These are phyloP conservation scores for Cosmia trapezina DNA, from an alignment of 2,888 invertebrate species.

Conservation along the genomic window DNA sequence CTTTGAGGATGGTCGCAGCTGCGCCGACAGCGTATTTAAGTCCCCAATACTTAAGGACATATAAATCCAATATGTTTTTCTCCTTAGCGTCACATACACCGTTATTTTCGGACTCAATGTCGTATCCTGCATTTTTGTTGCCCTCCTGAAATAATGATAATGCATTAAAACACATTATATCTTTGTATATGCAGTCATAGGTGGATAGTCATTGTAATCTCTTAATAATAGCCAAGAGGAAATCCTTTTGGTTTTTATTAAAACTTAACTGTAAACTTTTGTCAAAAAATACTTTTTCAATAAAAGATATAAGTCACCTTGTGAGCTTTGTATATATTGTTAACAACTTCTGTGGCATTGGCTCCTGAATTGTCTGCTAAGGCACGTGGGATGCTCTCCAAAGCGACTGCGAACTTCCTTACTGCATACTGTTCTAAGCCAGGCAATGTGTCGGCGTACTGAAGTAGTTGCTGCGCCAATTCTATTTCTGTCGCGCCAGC, in stretches of 20 bases:
- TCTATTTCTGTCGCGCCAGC: slow-evolving; percentile 99
- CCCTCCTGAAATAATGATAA: slow-evolving; percentile 90
- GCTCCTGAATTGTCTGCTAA: slow-evolving; percentile 98
- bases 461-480: slow-evolving; percentile 95
- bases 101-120: slow-evolving; percentile 95
- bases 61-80: slow-evolving; percentile 95
- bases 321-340: slow-evolving; percentile 98
- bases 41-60: slow-evolving; percentile 97
- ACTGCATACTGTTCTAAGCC: slow-evolving; percentile 99
- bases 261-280: neutral
- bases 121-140: slow-evolving; percentile 95
- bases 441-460: slow-evolving; percentile 97
- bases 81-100: slow-evolving; percentile 94
- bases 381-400: slow-evolving; percentile 97
- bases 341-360: slow-evolving; percentile 96
- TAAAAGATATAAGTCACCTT: slow-evolving; percentile 85
- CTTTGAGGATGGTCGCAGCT: slow-evolving; percentile 97
- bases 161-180: neutral
- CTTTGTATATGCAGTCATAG: neutral
- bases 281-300: neutral
- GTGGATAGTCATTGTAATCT: neutral
- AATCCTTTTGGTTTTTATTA: neutral
- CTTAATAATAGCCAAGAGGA: neutral
- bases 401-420: slow-evolving; percentile 96
- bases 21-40: slow-evolving; percentile 98